Conservation (phyloP, 2,113 vertebrate species). For the Thunnus thynnus region DNA sequence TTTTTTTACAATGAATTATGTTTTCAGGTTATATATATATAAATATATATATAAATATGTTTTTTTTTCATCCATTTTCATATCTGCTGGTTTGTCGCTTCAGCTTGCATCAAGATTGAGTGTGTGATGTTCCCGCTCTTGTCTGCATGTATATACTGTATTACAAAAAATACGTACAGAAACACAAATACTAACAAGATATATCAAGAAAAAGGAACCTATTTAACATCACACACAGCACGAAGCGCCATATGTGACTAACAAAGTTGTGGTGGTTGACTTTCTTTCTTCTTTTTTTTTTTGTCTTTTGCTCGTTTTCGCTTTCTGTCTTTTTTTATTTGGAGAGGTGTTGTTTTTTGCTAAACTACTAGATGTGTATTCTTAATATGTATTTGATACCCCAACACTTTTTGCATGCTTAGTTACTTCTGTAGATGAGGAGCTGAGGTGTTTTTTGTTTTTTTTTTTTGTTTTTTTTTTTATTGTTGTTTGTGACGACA, state of each 20-base stretch:
- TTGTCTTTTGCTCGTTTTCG: slow-evolving; percentile 14
- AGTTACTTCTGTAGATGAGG: slow-evolving; percentile 73
- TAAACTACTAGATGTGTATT: slow-evolving; percentile 81
- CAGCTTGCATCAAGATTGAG: slow-evolving; percentile 64
- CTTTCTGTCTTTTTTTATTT: slow-evolving; percentile 53
- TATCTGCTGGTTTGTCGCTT: slow-evolving; percentile 68
- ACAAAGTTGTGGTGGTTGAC: slow-evolving; percentile 70
- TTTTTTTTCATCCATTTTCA: slow-evolving; percentile 60
- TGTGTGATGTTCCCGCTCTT: slow-evolving; percentile 72
- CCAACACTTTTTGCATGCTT: slow-evolving; percentile 84
- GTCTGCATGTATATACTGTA: slow-evolving; percentile 83
- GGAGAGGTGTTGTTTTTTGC: slow-evolving; percentile 78
- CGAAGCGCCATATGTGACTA: slow-evolving; percentile 76
- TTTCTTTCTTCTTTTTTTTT: slow-evolving; percentile 44
- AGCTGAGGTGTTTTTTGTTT: slow-evolving; percentile 69
- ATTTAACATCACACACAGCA: slow-evolving; percentile 75
- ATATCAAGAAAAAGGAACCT: slow-evolving; percentile 70
- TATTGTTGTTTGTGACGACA: slow-evolving; percentile 65
- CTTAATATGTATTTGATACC: slow-evolving; percentile 84
- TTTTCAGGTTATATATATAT: slow-evolving; percentile 38
- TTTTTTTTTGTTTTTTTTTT: slow-evolving; percentile 38
- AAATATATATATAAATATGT: slow-evolving; percentile 5
- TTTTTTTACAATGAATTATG: slow-evolving; percentile 51
- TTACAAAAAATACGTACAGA: slow-evolving; percentile 67
- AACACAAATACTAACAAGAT: slow-evolving; percentile 74